Evolutionary conservation across 2,797 vertebrate species (phyloP).

Genomic region (Coilia nasus): DNA sequence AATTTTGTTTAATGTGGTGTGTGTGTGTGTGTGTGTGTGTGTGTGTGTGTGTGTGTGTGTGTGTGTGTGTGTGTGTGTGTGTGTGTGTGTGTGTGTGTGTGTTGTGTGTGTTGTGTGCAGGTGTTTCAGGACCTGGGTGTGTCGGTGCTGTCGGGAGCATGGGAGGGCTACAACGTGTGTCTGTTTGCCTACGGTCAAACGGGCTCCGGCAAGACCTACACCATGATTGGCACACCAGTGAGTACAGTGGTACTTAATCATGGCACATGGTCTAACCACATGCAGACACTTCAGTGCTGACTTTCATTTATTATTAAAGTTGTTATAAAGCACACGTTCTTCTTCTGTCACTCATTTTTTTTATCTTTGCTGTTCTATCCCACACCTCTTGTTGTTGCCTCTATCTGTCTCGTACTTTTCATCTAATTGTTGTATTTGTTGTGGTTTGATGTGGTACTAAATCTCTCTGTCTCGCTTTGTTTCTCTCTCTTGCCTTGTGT

Average conservation of each 20-base stretch:
- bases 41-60: conserved; percentile 78
- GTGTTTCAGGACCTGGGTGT: conserved; percentile 96
- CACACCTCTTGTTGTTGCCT: too few relatives aligned
- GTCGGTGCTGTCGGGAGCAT: conserved; percentile 87
- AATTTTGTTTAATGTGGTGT: neutral
- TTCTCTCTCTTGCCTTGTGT: neutral
- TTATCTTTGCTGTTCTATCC: neutral
- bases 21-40: neutral
- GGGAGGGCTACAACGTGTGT: conserved; percentile 94
- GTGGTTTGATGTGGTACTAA: neutral
- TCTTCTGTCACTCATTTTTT: neutral
- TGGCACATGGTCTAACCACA: neutral
- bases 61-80: conserved; percentile 77
- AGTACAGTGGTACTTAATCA: conserved; percentile 60
- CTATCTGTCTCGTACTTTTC: neutral
- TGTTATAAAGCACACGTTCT: too few relatives aligned
- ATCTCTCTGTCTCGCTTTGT: neutral
- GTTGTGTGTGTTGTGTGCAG: conserved; percentile 65
- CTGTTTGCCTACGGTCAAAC: conserved; percentile 98
- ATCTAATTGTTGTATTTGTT: neutral
- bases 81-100: neutral
- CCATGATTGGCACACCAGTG: conserved; percentile 97
- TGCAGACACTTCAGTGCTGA: neutral
- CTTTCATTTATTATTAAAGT: neutral
- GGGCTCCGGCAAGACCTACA: conserved; percentile 97